Evolutionary conservation across 1,140 invertebrate species (phyloP).

Genomic region (Periplaneta americana): DNA sequence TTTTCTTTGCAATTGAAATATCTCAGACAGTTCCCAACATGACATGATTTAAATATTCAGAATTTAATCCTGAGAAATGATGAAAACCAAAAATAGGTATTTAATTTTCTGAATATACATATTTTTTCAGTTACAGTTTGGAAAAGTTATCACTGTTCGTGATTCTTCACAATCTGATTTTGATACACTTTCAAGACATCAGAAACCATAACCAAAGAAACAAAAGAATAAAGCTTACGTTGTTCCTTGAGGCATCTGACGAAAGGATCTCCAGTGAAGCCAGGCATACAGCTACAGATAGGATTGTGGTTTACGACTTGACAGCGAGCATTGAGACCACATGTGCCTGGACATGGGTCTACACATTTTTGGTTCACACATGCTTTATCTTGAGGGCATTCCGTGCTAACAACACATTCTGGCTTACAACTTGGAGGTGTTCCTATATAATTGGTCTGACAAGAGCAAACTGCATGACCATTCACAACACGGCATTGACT

Average conservation of each 20-base stretch:
- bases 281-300: constrained; percentile 32
- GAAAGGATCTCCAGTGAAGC: constrained; percentile 36
- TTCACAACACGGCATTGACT: constrained; percentile 30
- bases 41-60: too few species aligned
- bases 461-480: constrained; percentile 31
- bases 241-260: constrained; percentile 25
- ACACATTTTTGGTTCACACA: constrained; percentile 34
- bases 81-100: too few species aligned
- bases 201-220: constrained; percentile 25
- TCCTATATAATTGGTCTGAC: constrained; percentile 34
- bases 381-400: constrained; percentile 32
- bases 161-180: not conserved
- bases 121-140: too few species aligned
- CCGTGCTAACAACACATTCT: constrained; percentile 29
- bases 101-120: too few species aligned
- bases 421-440: constrained; percentile 23
- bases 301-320: constrained; percentile 33
- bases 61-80: too few species aligned
- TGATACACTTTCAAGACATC: not conserved
- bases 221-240: constrained; percentile 10
- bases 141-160: too few species aligned
- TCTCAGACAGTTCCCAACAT: too few species aligned
- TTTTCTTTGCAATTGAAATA: too few species aligned
- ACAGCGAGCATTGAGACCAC: constrained; percentile 25
- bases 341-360: constrained; percentile 30